These are phyloP conservation scores for Sturmia bella DNA, from an alignment of 2,888 invertebrate species.

Conservation along the genomic window DNA sequence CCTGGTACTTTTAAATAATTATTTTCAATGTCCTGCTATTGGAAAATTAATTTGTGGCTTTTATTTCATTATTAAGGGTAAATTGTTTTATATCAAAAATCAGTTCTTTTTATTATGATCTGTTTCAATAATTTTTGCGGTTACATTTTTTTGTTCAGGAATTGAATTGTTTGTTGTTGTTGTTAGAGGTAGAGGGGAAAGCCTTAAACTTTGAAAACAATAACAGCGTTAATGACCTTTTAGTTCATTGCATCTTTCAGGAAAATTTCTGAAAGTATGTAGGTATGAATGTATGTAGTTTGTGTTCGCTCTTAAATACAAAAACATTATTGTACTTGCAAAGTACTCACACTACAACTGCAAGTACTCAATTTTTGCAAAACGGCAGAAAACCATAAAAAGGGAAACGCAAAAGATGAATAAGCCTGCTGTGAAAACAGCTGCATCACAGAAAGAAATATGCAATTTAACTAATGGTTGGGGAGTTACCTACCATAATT, in stretches of 20 bases:
- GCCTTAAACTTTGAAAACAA: constrained; percentile 52
- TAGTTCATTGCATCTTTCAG: constrained; percentile 68
- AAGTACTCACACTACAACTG: constrained; percentile 28
- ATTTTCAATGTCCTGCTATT: constrained; percentile 30
- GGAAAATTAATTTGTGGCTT: constrained; percentile 47
- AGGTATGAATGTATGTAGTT: constrained; percentile 18
- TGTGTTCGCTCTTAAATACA: constrained; percentile 34
- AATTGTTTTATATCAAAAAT: constrained; percentile 58
- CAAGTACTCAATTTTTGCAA: constrained; percentile 48
- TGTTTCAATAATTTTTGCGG: constrained; percentile 24
- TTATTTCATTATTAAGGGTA: constrained; percentile 44
- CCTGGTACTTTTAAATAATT: constrained; percentile 29
- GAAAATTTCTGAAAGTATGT: constrained; percentile 58
- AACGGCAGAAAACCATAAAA: constrained; percentile 55
- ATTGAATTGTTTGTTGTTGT: constrained; percentile 33
- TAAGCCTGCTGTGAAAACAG: constrained; percentile 59
- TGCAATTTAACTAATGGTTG: constrained; percentile 67
- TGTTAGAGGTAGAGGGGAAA: constrained; percentile 6
- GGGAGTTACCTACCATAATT: constrained; percentile 68
- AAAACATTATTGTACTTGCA: constrained; percentile 47
- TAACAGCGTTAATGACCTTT: constrained; percentile 78
- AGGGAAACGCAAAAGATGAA: constrained; percentile 57
- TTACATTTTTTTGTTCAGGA: background rate
- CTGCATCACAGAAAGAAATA: constrained; percentile 57
- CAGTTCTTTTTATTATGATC: constrained; percentile 63